Evolutionary conservation across 2,888 invertebrate genomes (phyloP).

Genomic region (Eudasyphora cyanicolor): DNA sequence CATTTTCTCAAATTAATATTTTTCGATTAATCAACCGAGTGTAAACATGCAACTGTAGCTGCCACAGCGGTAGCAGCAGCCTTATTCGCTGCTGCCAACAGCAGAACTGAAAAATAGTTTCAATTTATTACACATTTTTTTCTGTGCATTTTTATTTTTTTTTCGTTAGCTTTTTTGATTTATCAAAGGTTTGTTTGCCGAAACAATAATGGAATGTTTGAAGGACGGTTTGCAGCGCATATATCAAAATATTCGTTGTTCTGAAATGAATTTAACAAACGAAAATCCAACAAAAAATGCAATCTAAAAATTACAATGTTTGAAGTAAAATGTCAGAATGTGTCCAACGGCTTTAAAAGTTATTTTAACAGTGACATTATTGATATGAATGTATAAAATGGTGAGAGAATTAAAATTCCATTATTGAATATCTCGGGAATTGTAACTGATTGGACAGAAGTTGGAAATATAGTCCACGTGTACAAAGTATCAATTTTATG

Average conservation of each 20-base stretch:
- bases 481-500: too few species aligned
- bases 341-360: too few species aligned
- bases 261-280: background rate
- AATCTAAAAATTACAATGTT: too few species aligned
- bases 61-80: background rate
- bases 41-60: slow-evolving; percentile 23
- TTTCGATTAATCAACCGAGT: slow-evolving; percentile 33
- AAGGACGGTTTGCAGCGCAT: background rate
- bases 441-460: too few species aligned
- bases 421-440: too few species aligned
- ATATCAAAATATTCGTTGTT: background rate
- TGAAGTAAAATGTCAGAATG: too few species aligned
- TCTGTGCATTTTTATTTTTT: background rate
- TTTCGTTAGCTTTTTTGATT: background rate
- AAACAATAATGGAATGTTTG: background rate
- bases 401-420: too few species aligned
- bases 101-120: slow-evolving; percentile 17
- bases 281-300: background rate
- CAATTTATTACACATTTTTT: slow-evolving; percentile 3
- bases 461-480: too few species aligned
- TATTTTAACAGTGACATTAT: too few species aligned
- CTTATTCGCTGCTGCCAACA: background rate
- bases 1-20: slow-evolving; percentile 36
- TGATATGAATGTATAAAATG: too few species aligned
- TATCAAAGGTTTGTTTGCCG: background rate